phyloP scores from a whole-genome alignment of 2,113 vertebrate species.

The Corynorhinus townsendii region DNA sequence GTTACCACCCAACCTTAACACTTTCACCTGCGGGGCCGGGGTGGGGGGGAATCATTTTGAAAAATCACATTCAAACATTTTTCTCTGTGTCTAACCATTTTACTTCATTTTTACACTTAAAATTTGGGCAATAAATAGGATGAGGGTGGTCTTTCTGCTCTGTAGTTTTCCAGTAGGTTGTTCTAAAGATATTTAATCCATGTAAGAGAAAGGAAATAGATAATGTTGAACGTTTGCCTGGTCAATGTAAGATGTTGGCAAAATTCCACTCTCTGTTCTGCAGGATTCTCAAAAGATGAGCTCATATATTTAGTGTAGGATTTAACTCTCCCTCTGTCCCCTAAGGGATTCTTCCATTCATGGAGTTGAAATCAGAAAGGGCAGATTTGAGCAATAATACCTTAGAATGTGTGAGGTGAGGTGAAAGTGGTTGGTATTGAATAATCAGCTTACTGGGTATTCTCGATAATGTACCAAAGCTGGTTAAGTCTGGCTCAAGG shows the following conservation, averaged over 20 bases:
- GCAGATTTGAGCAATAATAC: conserved; percentile 15
- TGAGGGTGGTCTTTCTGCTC: neutral
- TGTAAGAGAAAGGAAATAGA: conserved; percentile 36
- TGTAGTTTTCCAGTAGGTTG: neutral
- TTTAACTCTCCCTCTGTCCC: conserved; percentile 63
- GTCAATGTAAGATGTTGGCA: conserved; percentile 59
- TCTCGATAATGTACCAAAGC: neutral
- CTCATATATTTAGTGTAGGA: conserved; percentile 60
- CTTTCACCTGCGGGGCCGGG: neutral
- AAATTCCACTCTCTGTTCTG: conserved; percentile 50
- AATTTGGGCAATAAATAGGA: neutral
- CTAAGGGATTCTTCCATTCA: conserved; percentile 59
- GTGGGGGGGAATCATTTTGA: neutral
- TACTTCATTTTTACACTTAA: neutral
- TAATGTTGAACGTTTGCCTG: conserved; percentile 46
- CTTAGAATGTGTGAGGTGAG: neutral
- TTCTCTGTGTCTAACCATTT: neutral
- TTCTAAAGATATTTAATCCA: conserved; percentile 27
- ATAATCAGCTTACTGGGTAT: neutral
- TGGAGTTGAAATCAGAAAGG: conserved; percentile 33
- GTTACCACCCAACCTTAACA: conserved; percentile 1
- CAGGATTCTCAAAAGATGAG: conserved; percentile 63
- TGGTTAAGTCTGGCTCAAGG: conserved; percentile 19
- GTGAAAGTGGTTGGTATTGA: conserved; percentile 28
- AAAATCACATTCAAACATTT: neutral